Base-by-base conservation (phyloP, 92 coral and sea anemone genomes). In the Actinostola sp. region DNA sequence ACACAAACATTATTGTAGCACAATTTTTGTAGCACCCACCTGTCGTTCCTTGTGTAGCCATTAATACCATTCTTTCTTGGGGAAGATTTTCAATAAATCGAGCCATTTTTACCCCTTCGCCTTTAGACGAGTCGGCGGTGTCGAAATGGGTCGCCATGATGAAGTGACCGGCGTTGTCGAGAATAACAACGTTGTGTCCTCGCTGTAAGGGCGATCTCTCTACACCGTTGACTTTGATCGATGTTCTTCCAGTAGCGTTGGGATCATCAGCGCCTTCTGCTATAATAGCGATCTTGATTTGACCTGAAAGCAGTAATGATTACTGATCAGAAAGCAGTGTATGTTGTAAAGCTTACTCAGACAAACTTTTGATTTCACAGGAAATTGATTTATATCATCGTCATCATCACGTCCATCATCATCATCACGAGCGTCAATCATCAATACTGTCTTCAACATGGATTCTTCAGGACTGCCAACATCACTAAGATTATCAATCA, bases 241-340 rank as follows among this genome's bases (percentile, higher is more conserved):
- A 91, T 42, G 92, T 86, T 57, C 93, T 81, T 61, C 97, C 99
- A 13, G 93, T 84, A 68, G 85, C 91, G 26, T 95, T 92, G 1
- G 99, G 97, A 50, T 95, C 99, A 36, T 95, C 99, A 33, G 92
- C 93, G 8, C 99, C 99, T 60, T 91, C 97, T 17, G 93, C 99
- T 13, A 84, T 57, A 23, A 95, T 81, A 39, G 89, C 89, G 21
- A 95, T 88, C 75, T 84, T 88, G 50, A 91, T 92, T 82, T 91
- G 83, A 63, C 99, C 99, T 95, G 66, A 1, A 53, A 16, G n/a
- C 15, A 54, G 1, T 54, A 41, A 41, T 31, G 20, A 53, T n/a
- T 13, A 15, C 2, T 8, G 1, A 51, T 19, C 1, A 29, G 33
- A 0, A 53, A 7, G 28, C n/a, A n/a, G n/a, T n/a, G n/a, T n/a